Evolutionary conservation across 2,797 vertebrate genomes (phyloP).

Genomic region (Anguilla pacifica): DNA sequence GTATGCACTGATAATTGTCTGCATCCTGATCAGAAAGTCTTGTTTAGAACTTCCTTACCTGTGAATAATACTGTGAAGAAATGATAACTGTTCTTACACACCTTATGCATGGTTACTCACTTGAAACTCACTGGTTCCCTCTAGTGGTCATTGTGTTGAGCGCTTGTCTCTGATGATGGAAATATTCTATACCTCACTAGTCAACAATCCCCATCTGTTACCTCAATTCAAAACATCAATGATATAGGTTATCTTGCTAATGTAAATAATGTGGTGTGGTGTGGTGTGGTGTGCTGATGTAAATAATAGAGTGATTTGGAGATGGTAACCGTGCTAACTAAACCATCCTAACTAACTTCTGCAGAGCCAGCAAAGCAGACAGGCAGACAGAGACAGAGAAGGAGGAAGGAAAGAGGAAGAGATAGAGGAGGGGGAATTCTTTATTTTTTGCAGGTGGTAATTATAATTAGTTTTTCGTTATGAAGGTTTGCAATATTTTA

Average conservation of each 20-base stretch:
- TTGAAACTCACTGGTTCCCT: not conserved
- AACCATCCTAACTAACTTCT: not conserved
- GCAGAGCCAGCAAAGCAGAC: not conserved
- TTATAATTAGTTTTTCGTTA: slow-evolving; percentile 16
- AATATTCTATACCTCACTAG: not conserved
- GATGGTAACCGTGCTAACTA: not conserved
- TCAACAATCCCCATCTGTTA: not conserved
- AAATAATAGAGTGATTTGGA: not conserved
- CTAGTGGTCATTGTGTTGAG: not conserved
- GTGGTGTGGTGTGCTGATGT: too few relatives aligned
- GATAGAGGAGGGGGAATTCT: not conserved
- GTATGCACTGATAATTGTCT: not conserved
- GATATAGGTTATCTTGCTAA: too few relatives aligned
- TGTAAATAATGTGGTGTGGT: too few relatives aligned
- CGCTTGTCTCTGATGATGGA: not conserved
- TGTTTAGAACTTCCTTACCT: not conserved
- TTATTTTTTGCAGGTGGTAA: slow-evolving; percentile 20
- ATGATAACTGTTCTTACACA: too few relatives aligned
- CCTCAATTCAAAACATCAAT: not conserved
- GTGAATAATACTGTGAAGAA: not conserved
- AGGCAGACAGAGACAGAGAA: not conserved
- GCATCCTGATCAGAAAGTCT: not conserved
- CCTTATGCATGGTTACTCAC: not conserved
- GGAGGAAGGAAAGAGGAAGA: not conserved
- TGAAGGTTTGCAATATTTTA: not conserved